Percentiles rank a stretch among this genome's conserved stretches.
Conservation (phyloP, 2,113 vertebrate genomes). For the Coracopsis vasa region DNA sequence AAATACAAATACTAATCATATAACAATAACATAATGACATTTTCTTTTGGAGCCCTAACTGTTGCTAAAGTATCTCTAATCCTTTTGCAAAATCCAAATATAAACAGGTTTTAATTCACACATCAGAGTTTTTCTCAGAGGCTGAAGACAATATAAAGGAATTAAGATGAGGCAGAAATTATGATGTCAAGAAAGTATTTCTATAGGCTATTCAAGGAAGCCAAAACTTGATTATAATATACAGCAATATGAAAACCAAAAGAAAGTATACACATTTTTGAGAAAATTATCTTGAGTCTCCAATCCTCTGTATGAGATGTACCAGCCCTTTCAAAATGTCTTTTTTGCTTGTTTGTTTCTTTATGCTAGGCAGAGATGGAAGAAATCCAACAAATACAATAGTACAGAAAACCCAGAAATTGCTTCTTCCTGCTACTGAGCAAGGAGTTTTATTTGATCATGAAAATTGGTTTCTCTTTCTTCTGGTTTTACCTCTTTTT, state of each 20-base stretch:
- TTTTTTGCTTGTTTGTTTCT: neutral
- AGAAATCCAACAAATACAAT: neutral
- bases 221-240: neutral
- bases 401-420: neutral
- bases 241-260: neutral
- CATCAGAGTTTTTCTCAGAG: neutral
- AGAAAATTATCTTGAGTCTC: neutral
- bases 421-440: neutral
- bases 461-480: neutral
- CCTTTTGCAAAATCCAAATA: neutral
- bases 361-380: neutral
- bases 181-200: neutral
- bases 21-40: fast-evolving
- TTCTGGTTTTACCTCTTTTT: neutral
- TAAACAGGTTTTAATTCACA: neutral
- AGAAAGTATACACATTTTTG: neutral
- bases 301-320: neutral
- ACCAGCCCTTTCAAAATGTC: neutral
- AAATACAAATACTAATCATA: neutral
- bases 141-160: neutral
- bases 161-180: neutral
- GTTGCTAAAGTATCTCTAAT: neutral
- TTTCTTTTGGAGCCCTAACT: neutral
- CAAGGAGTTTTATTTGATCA: neutral
- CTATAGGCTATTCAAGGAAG: neutral